Conservation (phyloP, 2,888 invertebrate species). For the Drosophila merina region DNA sequence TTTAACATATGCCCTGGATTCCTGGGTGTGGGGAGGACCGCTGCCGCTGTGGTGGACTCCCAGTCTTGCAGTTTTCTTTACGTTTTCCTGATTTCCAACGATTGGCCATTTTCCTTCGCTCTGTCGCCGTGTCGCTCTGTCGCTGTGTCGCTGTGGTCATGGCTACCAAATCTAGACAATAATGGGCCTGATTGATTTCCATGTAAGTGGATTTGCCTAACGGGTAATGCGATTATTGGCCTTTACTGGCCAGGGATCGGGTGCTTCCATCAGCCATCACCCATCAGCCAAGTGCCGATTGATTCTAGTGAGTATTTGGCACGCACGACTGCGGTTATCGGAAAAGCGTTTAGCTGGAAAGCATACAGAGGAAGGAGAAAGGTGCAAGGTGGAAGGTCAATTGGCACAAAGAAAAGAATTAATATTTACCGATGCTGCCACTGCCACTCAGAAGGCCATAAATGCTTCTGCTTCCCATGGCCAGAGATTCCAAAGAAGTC, state of each 20-base stretch:
- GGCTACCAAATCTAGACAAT: constrained; percentile 45
- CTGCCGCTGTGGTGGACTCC: background rate
- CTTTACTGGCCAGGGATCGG: no score
- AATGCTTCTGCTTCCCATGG: background rate
- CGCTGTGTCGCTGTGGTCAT: constrained; percentile 36
- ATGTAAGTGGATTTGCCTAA: constrained; percentile 65
- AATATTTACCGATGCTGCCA: background rate
- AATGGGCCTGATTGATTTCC: constrained; percentile 69
- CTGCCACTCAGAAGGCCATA: background rate
- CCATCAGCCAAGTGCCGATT: constrained; percentile 5
- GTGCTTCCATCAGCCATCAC: background rate
- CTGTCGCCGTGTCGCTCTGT: no score
- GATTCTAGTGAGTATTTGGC: constrained; percentile 28
- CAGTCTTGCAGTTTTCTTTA: constrained; percentile 20
- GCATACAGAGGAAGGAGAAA: background rate
- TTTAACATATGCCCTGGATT: constrained; percentile 44
- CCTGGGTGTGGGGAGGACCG: background rate
- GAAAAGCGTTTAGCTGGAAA: constrained; percentile 12
- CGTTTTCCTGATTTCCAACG: constrained; percentile 13
- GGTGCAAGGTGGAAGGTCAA: constrained; percentile 7
- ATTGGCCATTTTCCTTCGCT: constrained; percentile 31
- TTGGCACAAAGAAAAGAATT: constrained; percentile 5
- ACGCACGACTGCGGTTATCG: constrained; percentile 34
- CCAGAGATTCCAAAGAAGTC: background rate
- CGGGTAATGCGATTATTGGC: constrained; percentile 70